Evolutionary conservation across 2,797 vertebrate genomes (phyloP).

Genomic region (Fringilla coelebs): DNA sequence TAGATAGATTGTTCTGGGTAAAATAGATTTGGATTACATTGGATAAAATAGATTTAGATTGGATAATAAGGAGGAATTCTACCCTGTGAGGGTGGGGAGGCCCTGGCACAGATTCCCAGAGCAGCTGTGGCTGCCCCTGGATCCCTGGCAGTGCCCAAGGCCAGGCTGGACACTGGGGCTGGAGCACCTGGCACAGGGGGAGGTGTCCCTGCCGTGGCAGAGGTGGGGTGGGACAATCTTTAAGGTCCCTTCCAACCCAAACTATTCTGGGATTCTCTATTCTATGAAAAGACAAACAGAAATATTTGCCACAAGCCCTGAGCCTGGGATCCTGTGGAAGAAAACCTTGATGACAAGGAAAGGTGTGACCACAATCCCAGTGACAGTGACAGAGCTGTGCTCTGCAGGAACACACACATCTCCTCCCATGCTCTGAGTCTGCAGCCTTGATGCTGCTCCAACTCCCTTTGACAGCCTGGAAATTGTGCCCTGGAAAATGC

Average conservation of each 20-base stretch:
- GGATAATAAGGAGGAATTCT: not conserved
- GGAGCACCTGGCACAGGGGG: not conserved
- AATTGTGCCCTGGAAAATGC: not conserved
- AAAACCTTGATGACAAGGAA: not conserved
- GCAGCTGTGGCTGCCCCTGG: not conserved
- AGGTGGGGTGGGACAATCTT: rapidly evolving
- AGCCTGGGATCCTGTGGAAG: not conserved
- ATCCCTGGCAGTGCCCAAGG: not conserved
- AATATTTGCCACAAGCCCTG: not conserved
- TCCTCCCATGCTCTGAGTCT: rapidly evolving
- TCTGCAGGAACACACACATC: not conserved
- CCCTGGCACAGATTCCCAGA: not conserved
- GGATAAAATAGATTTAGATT: not conserved
- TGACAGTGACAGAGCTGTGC: not conserved
- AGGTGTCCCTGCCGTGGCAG: not conserved
- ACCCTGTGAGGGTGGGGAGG: rapidly evolving
- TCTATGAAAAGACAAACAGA: not conserved
- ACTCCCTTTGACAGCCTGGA: not conserved
- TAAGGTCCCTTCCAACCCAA: not conserved
- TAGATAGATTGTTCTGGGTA: not conserved
- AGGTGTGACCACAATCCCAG: rapidly evolving
- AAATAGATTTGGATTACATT: not conserved
- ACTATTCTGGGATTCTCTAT: not conserved
- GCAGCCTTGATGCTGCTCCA: not conserved
- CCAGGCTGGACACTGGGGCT: not conserved